These are phyloP conservation scores for Malacosoma neustria DNA, from an alignment of 2,888 invertebrate genomes.

Conservation along the genomic window DNA sequence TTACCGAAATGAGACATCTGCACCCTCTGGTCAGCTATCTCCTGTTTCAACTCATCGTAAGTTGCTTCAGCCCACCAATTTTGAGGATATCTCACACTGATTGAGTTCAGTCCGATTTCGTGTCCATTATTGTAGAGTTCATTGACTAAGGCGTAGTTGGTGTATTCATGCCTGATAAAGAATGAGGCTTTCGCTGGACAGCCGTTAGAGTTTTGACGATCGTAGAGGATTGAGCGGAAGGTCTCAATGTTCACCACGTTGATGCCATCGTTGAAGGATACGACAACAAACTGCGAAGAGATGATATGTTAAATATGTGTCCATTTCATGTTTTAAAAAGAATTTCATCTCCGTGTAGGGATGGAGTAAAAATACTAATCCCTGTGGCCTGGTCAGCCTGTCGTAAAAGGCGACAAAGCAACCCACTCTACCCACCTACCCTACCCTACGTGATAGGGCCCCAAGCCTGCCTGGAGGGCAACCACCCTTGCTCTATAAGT, in stretches of 20 bases:
- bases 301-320: no score
- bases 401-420: no score
- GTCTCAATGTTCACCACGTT: constrained; percentile 68
- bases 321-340: no score
- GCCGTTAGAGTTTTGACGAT: constrained; percentile 77
- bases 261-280: constrained; percentile 81
- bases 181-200: constrained; percentile 79
- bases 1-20: constrained; percentile 69
- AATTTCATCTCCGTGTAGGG: no score
- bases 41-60: constrained; percentile 59
- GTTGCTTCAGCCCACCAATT: constrained; percentile 75
- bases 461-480: no score
- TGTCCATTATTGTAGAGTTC: constrained; percentile 74
- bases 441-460: no score
- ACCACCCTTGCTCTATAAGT: no score
- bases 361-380: no score
- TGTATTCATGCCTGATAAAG: constrained; percentile 83
- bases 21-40: constrained; percentile 76
- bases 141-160: constrained; percentile 78
- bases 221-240: constrained; percentile 65
- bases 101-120: constrained; percentile 82
- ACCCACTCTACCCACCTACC: no score
- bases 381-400: no score
- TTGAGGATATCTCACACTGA: constrained; percentile 71
- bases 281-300: constrained; percentile 74